phyloP scores from a whole-genome alignment of 2,797 vertebrate species.

The Phrynocephalus vlangalii region DNA sequence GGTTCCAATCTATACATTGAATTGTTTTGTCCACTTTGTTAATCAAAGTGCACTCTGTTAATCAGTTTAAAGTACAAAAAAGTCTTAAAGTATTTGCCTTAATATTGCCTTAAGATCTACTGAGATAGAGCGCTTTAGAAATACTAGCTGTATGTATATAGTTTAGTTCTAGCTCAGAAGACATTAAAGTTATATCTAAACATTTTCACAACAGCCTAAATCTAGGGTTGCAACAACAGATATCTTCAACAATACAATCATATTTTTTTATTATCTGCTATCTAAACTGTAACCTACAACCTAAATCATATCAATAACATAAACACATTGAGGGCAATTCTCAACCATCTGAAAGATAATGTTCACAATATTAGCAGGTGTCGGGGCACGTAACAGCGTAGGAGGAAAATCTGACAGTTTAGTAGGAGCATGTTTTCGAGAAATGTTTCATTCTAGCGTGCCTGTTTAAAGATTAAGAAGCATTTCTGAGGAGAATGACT shows the following conservation, averaged over 20 bases:
- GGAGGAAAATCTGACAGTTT: conserved; percentile 9
- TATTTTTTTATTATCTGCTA: conserved; percentile 40
- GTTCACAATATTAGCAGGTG: conserved; percentile 32
- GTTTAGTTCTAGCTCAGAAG: conserved; percentile 1
- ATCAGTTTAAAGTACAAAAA: too few species aligned
- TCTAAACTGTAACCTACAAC: not conserved
- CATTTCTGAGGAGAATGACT: not conserved
- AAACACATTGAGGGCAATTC: conserved; percentile 33
- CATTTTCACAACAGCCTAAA: conserved; percentile 37
- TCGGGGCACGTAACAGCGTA: conserved; percentile 29
- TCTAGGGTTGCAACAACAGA: conserved; percentile 39
- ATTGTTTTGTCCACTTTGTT: too few species aligned
- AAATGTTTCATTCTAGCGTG: not conserved
- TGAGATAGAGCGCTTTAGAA: too few species aligned
- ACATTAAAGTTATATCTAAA: not conserved
- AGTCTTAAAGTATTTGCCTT: too few species aligned
- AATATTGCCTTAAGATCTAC: too few species aligned
- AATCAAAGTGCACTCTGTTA: too few species aligned
- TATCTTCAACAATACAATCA: conserved; percentile 31
- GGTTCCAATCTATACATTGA: too few species aligned
- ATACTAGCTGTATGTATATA: not conserved
- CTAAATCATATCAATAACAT: conserved; percentile 30
- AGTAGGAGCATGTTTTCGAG: not conserved
- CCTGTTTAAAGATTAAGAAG: conserved; percentile 21
- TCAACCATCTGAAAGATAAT: conserved; percentile 34